Percentiles rank a stretch among this genome's conserved stretches.
Evolutionary conservation across 2,888 invertebrate genomes (phyloP).

Genomic region (Hydrotaea diabolus): DNA sequence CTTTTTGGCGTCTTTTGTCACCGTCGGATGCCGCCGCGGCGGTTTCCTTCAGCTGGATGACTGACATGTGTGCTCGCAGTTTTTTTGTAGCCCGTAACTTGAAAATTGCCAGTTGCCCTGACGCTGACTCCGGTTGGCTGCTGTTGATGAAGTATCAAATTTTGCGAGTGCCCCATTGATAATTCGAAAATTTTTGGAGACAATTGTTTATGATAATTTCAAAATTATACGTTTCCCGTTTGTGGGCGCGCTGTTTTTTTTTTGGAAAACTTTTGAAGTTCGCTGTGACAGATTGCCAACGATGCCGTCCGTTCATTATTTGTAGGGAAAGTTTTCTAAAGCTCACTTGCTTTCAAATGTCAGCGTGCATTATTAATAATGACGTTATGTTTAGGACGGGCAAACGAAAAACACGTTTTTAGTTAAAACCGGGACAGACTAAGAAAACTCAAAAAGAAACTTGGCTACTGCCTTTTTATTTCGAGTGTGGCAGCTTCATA

Average conservation of each 20-base stretch:
- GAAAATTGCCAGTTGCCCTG: slow-evolving; percentile 16
- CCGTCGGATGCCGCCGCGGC: not conserved
- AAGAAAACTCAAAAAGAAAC: no score
- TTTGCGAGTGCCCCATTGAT: slow-evolving; percentile 14
- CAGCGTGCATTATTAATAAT: no score
- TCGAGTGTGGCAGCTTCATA: no score
- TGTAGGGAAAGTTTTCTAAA: not conserved
- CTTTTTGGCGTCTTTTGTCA: slow-evolving; percentile 32
- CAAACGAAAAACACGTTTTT: no score
- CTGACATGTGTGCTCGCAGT: slow-evolving; percentile 6
- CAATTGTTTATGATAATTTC: slow-evolving; percentile 37
- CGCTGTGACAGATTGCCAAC: slow-evolving; percentile 1
- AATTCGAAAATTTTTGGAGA: slow-evolving; percentile 28
- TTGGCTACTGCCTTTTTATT: no score
- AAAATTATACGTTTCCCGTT: slow-evolving; percentile 27
- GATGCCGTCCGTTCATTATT: not conserved
- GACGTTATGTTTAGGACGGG: no score
- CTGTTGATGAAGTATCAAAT: slow-evolving; percentile 26
- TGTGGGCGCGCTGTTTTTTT: not conserved
- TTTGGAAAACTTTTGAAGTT: not conserved
- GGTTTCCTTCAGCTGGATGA: not conserved
- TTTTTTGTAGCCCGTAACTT: not conserved
- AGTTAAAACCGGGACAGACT: no score
- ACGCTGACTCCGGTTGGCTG: not conserved
- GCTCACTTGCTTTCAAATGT: not conserved